phyloP scores from a whole-genome alignment of 1,140 invertebrate species.

The Bombus superbus region DNA sequence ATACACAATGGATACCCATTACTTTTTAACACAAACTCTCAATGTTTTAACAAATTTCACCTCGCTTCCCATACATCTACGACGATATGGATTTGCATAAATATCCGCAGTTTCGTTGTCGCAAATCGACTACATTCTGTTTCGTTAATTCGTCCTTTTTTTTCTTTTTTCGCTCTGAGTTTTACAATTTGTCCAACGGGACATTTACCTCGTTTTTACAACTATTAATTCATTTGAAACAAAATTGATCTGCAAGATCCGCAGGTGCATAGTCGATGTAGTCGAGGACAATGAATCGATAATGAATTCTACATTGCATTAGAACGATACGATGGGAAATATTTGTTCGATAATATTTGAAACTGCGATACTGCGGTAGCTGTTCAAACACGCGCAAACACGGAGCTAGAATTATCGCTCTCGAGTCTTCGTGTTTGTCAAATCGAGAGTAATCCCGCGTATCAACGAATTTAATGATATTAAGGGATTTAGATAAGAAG shows the following conservation, averaged over 20 bases:
- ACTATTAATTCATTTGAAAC: no score
- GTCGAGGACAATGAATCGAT: neutral
- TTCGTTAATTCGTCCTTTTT: no score
- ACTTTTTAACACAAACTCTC: no score
- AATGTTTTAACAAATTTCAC: no score
- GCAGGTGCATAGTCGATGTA: neutral
- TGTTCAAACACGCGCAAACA: conserved; percentile 8
- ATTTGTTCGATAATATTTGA: conserved; percentile 22
- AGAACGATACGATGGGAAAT: neutral
- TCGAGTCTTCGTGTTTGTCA: neutral
- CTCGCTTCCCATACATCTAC: no score
- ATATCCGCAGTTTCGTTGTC: no score
- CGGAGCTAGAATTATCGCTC: neutral
- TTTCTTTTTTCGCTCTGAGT: no score
- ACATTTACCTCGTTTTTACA: no score
- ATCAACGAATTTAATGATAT: neutral
- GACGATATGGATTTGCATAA: no score
- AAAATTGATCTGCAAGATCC: neutral
- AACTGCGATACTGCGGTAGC: neutral
- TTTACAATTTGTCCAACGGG: no score
- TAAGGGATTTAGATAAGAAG: neutral
- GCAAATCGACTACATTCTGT: no score
- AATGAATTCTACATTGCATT: neutral
- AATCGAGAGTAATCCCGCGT: neutral
- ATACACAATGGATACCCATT: no score